Percentiles rank a stretch among this genome's conserved stretches.
phyloP scores from a whole-genome alignment of 2,888 invertebrate species.

The Limnephilus rhombicus region DNA sequence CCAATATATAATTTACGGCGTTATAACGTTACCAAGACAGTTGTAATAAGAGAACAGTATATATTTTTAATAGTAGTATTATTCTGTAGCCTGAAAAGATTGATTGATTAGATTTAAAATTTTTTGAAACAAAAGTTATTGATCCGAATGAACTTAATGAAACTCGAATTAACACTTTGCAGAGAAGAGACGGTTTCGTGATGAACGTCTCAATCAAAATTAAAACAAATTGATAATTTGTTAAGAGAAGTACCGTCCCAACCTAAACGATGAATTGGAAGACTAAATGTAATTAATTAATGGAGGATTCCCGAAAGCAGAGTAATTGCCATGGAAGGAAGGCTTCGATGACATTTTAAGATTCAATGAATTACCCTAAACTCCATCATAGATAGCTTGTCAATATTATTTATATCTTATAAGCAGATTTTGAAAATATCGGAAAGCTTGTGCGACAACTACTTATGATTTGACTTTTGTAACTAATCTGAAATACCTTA shows the following conservation, averaged over 20 bases:
- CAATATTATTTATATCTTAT: background rate
- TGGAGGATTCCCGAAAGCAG: constrained; percentile 54
- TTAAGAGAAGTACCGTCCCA: constrained; percentile 45
- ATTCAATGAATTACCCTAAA: constrained; percentile 4
- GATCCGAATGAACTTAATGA: background rate
- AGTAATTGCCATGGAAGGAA: constrained; percentile 57
- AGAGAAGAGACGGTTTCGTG: constrained; percentile 5
- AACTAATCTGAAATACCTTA: background rate
- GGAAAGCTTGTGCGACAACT: background rate
- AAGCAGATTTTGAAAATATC: background rate
- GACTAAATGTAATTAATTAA: constrained; percentile 65
- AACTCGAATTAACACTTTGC: constrained; percentile 39
- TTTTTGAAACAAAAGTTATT: background rate
- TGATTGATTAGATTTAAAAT: background rate
- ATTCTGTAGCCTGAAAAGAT: background rate
- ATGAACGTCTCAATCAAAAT: constrained; percentile 61
- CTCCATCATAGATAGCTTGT: background rate
- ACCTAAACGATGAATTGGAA: constrained; percentile 59
- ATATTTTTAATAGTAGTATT: background rate
- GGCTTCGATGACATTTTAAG: constrained; percentile 60
- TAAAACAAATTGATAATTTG: constrained; percentile 63
- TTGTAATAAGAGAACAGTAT: background rate
- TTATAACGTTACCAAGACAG: background rate
- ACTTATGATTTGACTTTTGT: no score
- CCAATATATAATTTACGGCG: background rate